A percentile compares a stretch with the other conserved stretches of the same genome.
These are phyloP conservation scores for Bubo scandiacus DNA, from an alignment of 2,113 vertebrate species.

Conservation along the genomic window DNA sequence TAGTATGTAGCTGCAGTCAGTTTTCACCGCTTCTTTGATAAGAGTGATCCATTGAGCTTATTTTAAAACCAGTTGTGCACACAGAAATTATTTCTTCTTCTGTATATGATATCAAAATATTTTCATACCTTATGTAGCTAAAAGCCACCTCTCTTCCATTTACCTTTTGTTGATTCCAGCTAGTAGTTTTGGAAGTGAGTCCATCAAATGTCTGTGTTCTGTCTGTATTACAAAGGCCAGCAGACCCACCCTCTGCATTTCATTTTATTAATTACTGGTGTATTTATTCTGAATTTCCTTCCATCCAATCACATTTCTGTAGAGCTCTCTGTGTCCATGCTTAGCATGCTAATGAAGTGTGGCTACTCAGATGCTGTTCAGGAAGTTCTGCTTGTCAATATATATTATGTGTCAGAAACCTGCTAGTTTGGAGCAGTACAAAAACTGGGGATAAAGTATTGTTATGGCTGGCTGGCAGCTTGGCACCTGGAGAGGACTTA, in stretches of 20 bases:
- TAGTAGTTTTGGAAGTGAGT: not conserved
- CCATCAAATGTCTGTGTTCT: not conserved
- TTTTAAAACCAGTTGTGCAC: not conserved
- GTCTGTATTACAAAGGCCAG: not conserved
- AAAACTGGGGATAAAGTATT: not conserved
- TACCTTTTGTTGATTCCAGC: not conserved
- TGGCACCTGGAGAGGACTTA: not conserved
- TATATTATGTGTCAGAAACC: not conserved
- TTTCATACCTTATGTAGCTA: not conserved
- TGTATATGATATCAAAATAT: not conserved
- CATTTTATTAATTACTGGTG: not conserved
- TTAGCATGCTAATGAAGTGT: not conserved
- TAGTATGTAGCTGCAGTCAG: slow-evolving; percentile 15
- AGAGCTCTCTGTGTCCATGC: not conserved
- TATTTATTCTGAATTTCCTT: not conserved
- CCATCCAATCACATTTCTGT: not conserved
- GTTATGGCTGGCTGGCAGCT: not conserved
- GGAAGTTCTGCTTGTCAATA: not conserved
- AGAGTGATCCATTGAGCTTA: not conserved
- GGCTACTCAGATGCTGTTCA: not conserved
- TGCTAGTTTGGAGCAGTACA: not conserved
- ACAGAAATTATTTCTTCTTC: not conserved
- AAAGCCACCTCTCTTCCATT: not conserved
- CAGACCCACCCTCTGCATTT: not conserved
- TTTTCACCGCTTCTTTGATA: slow-evolving; percentile 47